These are phyloP conservation scores for Heteromurus nitidus DNA, from an alignment of 2,888 invertebrate species.

Conservation along the genomic window DNA sequence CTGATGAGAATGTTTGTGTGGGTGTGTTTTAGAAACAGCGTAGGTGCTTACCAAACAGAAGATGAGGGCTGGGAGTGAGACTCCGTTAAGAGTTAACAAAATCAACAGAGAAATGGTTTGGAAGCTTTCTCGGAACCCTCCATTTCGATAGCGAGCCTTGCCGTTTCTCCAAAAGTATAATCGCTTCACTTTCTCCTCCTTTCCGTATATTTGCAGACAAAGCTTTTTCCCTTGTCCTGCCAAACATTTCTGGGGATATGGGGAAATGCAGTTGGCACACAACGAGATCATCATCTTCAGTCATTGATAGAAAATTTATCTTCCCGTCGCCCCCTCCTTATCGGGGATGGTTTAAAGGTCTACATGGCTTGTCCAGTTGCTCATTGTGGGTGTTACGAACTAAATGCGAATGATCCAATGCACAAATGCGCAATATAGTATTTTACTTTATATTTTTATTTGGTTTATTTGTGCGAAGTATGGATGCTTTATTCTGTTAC, in stretches of 20 bases:
- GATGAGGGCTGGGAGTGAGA: conserved; percentile 83
- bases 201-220: conserved; percentile 78
- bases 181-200: conserved; percentile 82
- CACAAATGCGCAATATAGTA: too few relatives aligned
- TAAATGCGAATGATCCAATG: too few relatives aligned
- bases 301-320: conserved; percentile 54
- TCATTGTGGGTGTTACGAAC: conserved; percentile 81
- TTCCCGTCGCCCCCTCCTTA: conserved; percentile 72
- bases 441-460: too few relatives aligned
- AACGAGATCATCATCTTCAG: conserved; percentile 41
- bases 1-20: too few relatives aligned
- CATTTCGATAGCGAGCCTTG: conserved; percentile 80
- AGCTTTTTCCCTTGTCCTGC: conserved; percentile 78
- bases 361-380: conserved; percentile 80
- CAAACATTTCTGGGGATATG: conserved; percentile 80
- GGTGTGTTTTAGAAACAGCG: not conserved
- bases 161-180: conserved; percentile 79
- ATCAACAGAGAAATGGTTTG: conserved; percentile 83
- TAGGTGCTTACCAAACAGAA: conserved; percentile 79
- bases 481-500: not conserved
- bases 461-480: conserved; percentile 34
- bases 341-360: conserved; percentile 78
- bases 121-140: too few relatives aligned
- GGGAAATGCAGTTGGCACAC: conserved; percentile 61
- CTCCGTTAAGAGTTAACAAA: conserved; percentile 80